A percentile compares a stretch with the other conserved stretches of the same genome.
Conservation (phyloP, 1,140 invertebrate genomes). For the Papilio helenus region DNA sequence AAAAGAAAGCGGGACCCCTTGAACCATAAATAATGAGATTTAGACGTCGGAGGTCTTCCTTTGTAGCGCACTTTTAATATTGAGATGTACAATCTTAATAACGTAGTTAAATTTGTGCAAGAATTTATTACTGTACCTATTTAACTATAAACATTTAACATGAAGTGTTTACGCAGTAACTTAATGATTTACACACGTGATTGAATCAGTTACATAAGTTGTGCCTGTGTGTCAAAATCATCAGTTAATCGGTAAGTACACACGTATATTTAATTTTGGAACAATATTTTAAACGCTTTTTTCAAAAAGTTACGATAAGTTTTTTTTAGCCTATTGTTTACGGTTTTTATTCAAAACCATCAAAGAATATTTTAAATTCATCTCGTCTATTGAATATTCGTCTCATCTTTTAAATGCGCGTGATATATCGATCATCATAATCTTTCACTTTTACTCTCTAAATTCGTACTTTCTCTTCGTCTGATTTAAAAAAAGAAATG, state of each 20-base stretch:
- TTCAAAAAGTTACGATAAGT: no score
- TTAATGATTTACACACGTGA: background rate
- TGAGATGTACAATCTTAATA: constrained; percentile 28
- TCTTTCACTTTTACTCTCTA: constrained; percentile 34
- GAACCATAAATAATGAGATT: constrained; percentile 68
- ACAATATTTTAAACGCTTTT: no score
- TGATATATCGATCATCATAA: constrained; percentile 29
- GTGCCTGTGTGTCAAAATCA: no score
- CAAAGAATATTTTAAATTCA: background rate
- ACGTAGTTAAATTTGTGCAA: constrained; percentile 9
- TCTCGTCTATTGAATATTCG: background rate
- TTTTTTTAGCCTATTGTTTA: background rate
- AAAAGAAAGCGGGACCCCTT: constrained; percentile 55
- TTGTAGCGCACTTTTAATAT: constrained; percentile 50
- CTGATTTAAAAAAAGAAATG: background rate
- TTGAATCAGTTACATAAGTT: background rate
- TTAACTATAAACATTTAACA: background rate
- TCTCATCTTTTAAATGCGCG: constrained; percentile 4
- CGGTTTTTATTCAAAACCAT: background rate
- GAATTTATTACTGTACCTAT: background rate
- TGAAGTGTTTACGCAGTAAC: background rate
- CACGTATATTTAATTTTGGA: no score
- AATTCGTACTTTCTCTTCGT: constrained; percentile 10
- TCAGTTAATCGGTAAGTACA: no score
- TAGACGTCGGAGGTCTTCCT: constrained; percentile 56